Evolutionary conservation across 2,113 vertebrate genomes (phyloP).

Genomic region (Monopterus albus): DNA sequence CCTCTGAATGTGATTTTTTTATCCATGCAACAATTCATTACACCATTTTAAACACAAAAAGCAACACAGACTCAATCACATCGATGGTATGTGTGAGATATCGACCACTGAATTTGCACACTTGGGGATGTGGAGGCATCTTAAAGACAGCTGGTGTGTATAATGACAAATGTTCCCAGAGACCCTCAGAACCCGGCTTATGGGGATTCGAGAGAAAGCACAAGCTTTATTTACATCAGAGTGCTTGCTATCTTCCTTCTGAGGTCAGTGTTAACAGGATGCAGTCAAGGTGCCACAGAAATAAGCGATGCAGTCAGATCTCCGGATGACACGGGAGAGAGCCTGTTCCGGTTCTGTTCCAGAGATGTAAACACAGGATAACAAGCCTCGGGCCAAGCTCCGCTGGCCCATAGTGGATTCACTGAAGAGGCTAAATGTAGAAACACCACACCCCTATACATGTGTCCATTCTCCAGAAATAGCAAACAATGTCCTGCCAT

Average conservation of each 20-base stretch:
- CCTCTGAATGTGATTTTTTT: slow-evolving; percentile 1
- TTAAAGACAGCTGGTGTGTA: slow-evolving; percentile 67
- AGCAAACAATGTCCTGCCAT: slow-evolving; percentile 79
- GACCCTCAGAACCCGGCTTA: slow-evolving; percentile 69
- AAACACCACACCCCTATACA: slow-evolving; percentile 73
- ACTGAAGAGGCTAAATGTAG: slow-evolving; percentile 73
- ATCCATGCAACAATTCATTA: slow-evolving; percentile 13
- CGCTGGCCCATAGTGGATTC: slow-evolving; percentile 68
- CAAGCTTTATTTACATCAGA: slow-evolving; percentile 80
- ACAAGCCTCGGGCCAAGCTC: slow-evolving; percentile 49
- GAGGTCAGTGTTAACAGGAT: slow-evolving; percentile 76
- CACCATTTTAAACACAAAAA: slow-evolving; percentile 21
- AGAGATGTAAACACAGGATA: slow-evolving; percentile 81
- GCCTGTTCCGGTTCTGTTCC: slow-evolving; percentile 70
- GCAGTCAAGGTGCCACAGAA: slow-evolving; percentile 76
- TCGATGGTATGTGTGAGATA: slow-evolving; percentile 36
- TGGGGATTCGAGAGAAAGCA: slow-evolving; percentile 61
- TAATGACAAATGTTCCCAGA: slow-evolving; percentile 62
- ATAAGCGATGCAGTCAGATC: slow-evolving; percentile 76
- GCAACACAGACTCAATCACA: slow-evolving; percentile 20
- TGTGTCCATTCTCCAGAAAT: slow-evolving; percentile 69
- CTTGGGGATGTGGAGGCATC: slow-evolving; percentile 30
- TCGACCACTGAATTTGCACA: slow-evolving; percentile 37
- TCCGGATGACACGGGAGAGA: slow-evolving; percentile 64
- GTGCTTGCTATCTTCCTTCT: slow-evolving; percentile 63